Base-by-base conservation (phyloP, 2,113 vertebrate genomes). In the Saccopteryx bilineata region DNA sequence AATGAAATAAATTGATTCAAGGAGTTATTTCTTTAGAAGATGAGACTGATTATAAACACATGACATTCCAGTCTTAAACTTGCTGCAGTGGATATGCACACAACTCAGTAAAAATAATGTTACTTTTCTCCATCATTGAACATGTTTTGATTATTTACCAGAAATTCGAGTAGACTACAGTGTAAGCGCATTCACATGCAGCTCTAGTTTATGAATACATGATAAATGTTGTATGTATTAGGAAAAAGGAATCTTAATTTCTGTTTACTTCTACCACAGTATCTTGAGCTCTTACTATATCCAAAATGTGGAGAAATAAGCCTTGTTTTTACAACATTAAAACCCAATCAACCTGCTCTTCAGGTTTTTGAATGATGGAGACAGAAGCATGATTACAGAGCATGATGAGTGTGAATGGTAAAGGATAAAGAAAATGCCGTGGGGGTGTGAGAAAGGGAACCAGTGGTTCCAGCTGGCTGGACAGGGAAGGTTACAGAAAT, bases 21-120 rank as follows among this genome's bases (percentile, higher is more conserved):
- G 23, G 5, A n/a, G 91, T 28, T 26, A 56, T 91, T 93, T 93
- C 50, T 84, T 88, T 71, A 90, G 26, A 80, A 85, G 39, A 78
- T 84, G 54, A 91, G 50, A 90, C 66, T 69, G n/a, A 54, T 69
- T 80, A 54, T 19, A 28, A 76, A 91, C 94, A 31, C 23, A 60
- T 54, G 58, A 33, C 50, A 71, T 87, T 94, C 7, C 7, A 72
- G 10, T 61, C 19, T 94, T 13, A 97, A 93, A 94, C 76, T 94
- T 74, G 9, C 61, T 92, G 54, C 48, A 94, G 56, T 46, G 92
- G 24, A 50, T 60, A 66, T 2, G 5, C 23, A 24, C 5, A 26
- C 87, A 71, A 46, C 23, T 26, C 7, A 68, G 58, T 74, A 91
- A 82, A 46, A 89, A 79, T 84, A 75, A 78, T 58, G 48, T 93